Percentiles rank a stretch among this genome's conserved stretches.
Evolutionary conservation across 2,113 vertebrate species (phyloP).

Genomic region (Scytalopus superciliaris): DNA sequence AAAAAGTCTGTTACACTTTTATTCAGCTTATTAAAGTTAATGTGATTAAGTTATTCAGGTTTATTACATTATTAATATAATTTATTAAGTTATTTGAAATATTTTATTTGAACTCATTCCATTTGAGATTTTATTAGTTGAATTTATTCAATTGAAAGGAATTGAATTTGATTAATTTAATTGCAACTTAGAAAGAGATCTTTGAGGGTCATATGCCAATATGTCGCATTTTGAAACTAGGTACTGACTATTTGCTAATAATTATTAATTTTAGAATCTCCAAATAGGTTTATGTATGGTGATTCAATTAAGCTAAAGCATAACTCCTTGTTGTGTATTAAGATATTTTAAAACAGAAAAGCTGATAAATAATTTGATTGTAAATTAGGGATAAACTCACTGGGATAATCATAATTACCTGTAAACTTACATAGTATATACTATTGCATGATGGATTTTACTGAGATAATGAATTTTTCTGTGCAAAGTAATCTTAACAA

Average conservation of each 20-base stretch:
- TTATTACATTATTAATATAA: not conserved
- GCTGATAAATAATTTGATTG: not conserved
- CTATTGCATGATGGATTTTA: not conserved
- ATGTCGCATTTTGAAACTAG: not conserved
- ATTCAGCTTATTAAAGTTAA: not conserved
- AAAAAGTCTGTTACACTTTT: not conserved
- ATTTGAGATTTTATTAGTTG: not conserved
- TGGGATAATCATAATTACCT: not conserved
- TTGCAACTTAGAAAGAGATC: not conserved
- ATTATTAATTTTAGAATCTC: not conserved
- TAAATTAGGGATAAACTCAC: not conserved
- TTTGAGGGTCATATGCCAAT: not conserved
- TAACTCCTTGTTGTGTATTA: not conserved
- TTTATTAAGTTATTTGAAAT: not conserved
- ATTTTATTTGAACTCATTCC: not conserved
- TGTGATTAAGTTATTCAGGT: not conserved
- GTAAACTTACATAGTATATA: not conserved
- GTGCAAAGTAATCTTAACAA: not conserved
- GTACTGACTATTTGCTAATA: not conserved
- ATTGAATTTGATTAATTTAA: not conserved
- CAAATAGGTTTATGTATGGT: not conserved
- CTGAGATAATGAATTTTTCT: not conserved
- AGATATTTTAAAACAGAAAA: not conserved
- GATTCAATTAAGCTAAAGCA: not conserved
- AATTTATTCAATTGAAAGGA: not conserved